Evolutionary conservation across 35 echinoderm and acorn worm species (phyloP), one percentile per base, ranked within the genome.

Genomic region (Patiria miniata): DNA sequence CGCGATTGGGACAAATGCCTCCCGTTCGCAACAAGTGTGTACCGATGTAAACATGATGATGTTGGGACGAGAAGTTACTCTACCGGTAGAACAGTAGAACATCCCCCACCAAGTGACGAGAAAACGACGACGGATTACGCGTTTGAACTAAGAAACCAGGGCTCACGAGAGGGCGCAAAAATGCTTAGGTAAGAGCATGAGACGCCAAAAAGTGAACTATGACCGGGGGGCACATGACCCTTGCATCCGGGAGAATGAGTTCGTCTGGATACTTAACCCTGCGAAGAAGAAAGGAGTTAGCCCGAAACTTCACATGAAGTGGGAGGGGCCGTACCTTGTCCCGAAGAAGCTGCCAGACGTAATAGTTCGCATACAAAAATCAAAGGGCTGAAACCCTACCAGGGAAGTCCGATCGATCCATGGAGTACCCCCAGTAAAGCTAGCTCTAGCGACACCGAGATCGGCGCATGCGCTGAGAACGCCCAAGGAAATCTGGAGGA

Each of bases 321-420:
- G 52, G 52, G 52, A 54, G 52, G 52, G 52, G 52, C 52, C 52
- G 18, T 54, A 54, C 52, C 52, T 54, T 18, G 18, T 54, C n/a
- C 19, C 59, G 0, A 83, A 87, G 9, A 81, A 77, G 34, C 39
- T 97, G 7, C 90, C 86, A 5, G 94, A 97, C 52, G 83, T 85
- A 16, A 60, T 82, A 0, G 92, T 88, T 42, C 78, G 83, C 1
- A 93, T 97, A 10, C 86, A 87, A 37, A 9, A 78, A n/a, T n/a
- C n/a, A n/a, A n/a, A n/a, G n/a, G n/a, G n/a, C n/a, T n/a, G n/a
- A n/a, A n/a, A n/a, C n/a, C n/a, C n/a, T n/a, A n/a, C n/a, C n/a
- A n/a, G n/a, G n/a, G n/a, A n/a, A n/a, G n/a, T n/a, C n/a, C n/a
- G n/a, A n/a, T n/a, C n/a, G n/a, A n/a, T n/a, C n/a, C n/a, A n/a